Conservation (phyloP, 2,888 invertebrate genomes). For the Halictus ligatus region DNA sequence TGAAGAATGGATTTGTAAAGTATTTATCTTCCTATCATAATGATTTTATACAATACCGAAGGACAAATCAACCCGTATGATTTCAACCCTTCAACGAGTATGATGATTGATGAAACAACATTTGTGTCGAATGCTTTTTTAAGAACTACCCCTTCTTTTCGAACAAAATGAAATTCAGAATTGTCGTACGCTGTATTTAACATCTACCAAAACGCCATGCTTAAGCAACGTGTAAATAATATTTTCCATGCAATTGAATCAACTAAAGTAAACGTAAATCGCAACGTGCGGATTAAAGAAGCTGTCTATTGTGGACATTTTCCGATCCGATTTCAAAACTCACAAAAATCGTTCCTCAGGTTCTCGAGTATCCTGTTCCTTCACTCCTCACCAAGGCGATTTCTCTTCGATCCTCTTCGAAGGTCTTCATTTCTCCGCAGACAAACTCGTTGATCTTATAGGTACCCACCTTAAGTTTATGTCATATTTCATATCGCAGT, state of each 20-base stretch:
- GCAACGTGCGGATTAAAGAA: neutral
- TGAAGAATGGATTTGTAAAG: too few relatives aligned
- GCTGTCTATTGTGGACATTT: neutral
- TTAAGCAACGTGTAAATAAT: neutral
- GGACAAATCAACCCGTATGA: neutral
- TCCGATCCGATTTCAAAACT: neutral
- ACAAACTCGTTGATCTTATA: slow-evolving; percentile 78
- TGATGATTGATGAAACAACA: neutral
- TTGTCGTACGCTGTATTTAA: neutral
- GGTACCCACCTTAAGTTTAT: slow-evolving; percentile 84
- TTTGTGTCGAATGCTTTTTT: neutral
- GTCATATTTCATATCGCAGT: slow-evolving; percentile 84
- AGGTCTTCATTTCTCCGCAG: neutral
- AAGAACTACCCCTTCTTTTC: neutral
- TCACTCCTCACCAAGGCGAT: neutral
- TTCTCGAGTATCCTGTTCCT: neutral
- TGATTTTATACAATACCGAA: neutral
- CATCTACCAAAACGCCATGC: neutral
- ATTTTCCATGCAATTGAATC: neutral
- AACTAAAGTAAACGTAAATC: neutral
- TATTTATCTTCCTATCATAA: too few relatives aligned
- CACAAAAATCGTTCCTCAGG: neutral
- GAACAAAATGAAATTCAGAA: neutral
- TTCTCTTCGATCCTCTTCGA: neutral
- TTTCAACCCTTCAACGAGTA: too few relatives aligned